Base-by-base conservation (phyloP, 1,140 invertebrate genomes). In the Anastrepha ludens region DNA sequence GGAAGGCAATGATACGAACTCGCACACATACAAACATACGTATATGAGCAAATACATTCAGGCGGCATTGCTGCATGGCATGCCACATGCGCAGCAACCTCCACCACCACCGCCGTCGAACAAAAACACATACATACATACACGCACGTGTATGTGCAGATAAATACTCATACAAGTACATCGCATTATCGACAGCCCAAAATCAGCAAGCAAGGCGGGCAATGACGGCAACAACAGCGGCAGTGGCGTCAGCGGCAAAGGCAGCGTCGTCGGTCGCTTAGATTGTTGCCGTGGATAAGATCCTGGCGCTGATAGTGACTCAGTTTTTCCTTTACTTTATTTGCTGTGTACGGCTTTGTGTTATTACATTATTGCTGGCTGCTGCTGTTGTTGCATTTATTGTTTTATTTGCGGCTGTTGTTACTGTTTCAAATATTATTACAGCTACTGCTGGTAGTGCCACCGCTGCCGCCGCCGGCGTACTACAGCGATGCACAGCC, bases 281-380 rank as follows among this genome's bases (percentile, higher is more conserved):
- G 90, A 90, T 90, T 87, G 89, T 89, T 50, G 70, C 85, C 86
- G 60, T 59, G 89, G 91, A 92, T 92, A 90, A 92, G 91, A 92
- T 92, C 91, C 90, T 92, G 89, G 88, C 89, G 90, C 89, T 90
- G 91, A 92, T 92, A 92, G 91, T 87, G 87, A 87, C 86, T 88
- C 86, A 29, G 70, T 89, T 87, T 87, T 87, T 65, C 86, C 17
- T 65, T 87, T 87, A 39, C 86, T 86, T 65, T 74, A 29, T 88
- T 78, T 74, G 87, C 88, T 89, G 89, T 89, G 87, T 29, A 29
- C 89, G 7, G n/a, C 70, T 41, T 0, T 29, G n/a, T 70, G 65
- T 87, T 89, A 88, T 50, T 90, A 86, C 88, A 88, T 90, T 89
- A 88, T 88, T 88, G 88, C 88, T 88, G 87, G 88, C 87, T 90